Conservation (phyloP, 2,888 invertebrate species). For the Xiphydria camelus region DNA sequence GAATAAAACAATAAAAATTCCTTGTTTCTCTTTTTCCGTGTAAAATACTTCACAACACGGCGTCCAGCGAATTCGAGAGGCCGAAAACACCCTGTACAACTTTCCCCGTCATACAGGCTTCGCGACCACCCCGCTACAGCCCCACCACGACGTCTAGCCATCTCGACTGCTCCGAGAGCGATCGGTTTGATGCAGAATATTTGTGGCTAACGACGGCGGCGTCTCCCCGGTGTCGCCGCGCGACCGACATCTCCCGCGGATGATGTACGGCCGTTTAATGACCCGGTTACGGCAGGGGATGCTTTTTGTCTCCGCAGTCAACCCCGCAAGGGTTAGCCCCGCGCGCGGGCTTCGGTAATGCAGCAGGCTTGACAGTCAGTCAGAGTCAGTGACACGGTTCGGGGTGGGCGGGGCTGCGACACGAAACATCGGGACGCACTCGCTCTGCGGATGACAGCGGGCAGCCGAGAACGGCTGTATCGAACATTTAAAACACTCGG, state of each 20-base stretch:
- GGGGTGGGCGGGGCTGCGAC: conserved; percentile 15
- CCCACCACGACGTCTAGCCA: too few species aligned
- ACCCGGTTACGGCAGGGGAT: conserved; percentile 46
- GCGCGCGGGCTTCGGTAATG: conserved; percentile 14
- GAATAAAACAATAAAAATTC: too few species aligned
- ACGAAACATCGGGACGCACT: conserved; percentile 7
- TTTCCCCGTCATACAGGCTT: too few species aligned
- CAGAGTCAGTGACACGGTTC: conserved; percentile 35
- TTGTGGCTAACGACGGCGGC: conserved; percentile 34
- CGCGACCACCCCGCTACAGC: too few species aligned
- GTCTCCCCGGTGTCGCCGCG: conserved; percentile 20
- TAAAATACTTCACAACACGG: too few species aligned
- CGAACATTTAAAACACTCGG: background rate
- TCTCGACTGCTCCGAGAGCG: too few species aligned
- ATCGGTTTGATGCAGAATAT: conserved; percentile 16
- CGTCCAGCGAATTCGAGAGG: too few species aligned
- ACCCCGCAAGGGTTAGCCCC: conserved; percentile 35
- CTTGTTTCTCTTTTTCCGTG: too few species aligned
- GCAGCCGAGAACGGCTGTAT: background rate
- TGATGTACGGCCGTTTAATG: conserved; percentile 57
- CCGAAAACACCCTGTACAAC: too few species aligned
- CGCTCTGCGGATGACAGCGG: background rate
- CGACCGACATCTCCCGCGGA: conserved; percentile 35
- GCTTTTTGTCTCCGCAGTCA: conserved; percentile 32
- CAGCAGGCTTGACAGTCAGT: conserved; percentile 14